Evolutionary conservation across 2,797 vertebrate genomes (phyloP).

Genomic region (Lagocephalus sceleratus): DNA sequence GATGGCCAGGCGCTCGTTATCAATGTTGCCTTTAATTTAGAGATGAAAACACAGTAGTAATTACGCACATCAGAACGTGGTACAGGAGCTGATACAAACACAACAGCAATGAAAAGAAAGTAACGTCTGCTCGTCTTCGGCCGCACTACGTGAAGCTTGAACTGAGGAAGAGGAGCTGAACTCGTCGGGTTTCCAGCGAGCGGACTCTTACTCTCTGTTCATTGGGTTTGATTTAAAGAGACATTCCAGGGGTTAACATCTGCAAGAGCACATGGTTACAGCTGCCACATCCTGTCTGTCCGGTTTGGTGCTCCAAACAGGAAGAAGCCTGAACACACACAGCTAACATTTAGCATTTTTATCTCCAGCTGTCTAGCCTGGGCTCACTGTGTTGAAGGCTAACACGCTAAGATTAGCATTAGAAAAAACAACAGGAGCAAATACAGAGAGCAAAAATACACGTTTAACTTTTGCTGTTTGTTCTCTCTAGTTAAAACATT

Average conservation of each 20-base stretch:
- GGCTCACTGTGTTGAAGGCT: constrained; percentile 67
- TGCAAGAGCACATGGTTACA: constrained; percentile 99
- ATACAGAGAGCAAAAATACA: constrained; percentile 89
- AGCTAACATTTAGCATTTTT: constrained; percentile 98
- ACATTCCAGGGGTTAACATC: constrained; percentile 99
- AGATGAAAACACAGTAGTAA: constrained; percentile 83
- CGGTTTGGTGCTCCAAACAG: constrained; percentile 91
- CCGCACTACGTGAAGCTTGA: constrained; percentile 49
- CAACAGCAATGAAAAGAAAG: constrained; percentile 81
- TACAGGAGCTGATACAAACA: constrained; percentile 81
- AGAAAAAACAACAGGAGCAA: constrained; percentile 86
- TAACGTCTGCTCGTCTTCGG: constrained; percentile 74
- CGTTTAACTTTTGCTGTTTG: constrained; percentile 79
- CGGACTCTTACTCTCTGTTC: constrained; percentile 79
- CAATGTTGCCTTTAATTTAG: constrained; percentile 99
- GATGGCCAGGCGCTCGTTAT: constrained; percentile 99
- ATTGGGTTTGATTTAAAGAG: constrained; percentile 95
- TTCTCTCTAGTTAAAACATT: constrained; percentile 99
- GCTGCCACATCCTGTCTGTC: constrained; percentile 96
- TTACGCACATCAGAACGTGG: constrained; percentile 79
- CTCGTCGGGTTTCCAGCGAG: constrained; percentile 66
- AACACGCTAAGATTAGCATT: constrained; percentile 82
- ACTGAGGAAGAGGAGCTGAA: constrained; percentile 45
- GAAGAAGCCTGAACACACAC: constrained; percentile 91
- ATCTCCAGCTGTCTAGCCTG: constrained; percentile 62